Evolutionary conservation across 92 coral and sea anemone genomes (phyloP).

Genomic region (Phenganax marumi): DNA sequence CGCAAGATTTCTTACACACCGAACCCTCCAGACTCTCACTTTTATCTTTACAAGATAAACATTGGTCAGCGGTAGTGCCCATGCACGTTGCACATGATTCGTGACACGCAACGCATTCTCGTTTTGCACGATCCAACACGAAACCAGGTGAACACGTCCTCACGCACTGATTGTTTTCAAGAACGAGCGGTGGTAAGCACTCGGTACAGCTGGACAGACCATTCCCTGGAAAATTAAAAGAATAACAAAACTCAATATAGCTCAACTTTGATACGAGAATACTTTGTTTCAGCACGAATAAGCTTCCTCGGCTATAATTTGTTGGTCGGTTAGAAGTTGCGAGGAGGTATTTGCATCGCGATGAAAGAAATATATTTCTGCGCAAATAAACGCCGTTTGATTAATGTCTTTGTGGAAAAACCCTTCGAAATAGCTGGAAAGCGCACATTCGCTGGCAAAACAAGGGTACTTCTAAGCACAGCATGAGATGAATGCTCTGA

Average conservation of each 20-base stretch:
- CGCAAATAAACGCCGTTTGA: no score
- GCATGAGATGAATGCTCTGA: no score
- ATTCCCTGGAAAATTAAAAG: slow-evolving; percentile 60
- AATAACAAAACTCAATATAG: background rate
- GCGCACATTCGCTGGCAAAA: no score
- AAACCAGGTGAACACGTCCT: slow-evolving; percentile 77
- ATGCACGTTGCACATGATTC: slow-evolving; percentile 75
- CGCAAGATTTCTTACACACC: slow-evolving; percentile 67
- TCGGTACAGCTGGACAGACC: slow-evolving; percentile 79
- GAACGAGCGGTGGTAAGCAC: slow-evolving; percentile 77
- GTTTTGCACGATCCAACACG: slow-evolving; percentile 59
- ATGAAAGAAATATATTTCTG: no score
- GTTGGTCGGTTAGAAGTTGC: no score
- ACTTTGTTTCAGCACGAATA: no score
- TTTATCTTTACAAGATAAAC: slow-evolving; percentile 66
- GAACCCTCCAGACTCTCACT: slow-evolving; percentile 64
- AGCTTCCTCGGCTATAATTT: no score
- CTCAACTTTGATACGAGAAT: background rate
- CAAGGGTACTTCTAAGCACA: no score
- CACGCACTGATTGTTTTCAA: slow-evolving; percentile 69
- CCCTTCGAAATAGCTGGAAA: no score
- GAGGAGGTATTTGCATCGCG: no score
- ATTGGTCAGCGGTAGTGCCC: slow-evolving; percentile 79
- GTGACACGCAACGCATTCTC: slow-evolving; percentile 72
- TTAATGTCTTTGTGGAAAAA: no score